phyloP scores from a whole-genome alignment of 1,140 invertebrate species.

The Aphaenogaster ashmeadi region DNA sequence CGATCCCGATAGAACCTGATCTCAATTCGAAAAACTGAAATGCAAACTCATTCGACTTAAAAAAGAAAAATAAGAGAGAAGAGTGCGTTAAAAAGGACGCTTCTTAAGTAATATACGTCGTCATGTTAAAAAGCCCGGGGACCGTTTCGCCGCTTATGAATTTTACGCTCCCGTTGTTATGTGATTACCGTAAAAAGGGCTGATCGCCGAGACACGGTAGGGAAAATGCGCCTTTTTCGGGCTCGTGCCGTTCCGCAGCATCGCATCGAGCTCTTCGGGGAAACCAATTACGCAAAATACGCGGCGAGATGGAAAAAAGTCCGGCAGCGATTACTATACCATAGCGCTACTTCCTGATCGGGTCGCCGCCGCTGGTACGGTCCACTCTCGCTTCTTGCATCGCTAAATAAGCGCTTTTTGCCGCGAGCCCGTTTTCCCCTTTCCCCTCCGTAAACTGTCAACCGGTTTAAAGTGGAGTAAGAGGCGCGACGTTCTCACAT shows the following conservation, averaged over 20 bases:
- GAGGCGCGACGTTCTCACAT: neutral
- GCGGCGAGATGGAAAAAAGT: constrained; percentile 55
- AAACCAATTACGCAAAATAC: constrained; percentile 76
- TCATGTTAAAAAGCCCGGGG: constrained; percentile 21
- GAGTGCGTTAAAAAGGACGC: neutral
- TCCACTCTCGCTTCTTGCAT: constrained; percentile 55
- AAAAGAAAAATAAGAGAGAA: neutral
- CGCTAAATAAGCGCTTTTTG: constrained; percentile 43
- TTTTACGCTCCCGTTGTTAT: constrained; percentile 72
- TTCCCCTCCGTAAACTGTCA: constrained; percentile 24
- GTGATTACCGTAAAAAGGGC: constrained; percentile 72
- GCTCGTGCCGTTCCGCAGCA: constrained; percentile 52
- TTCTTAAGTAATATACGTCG: constrained; percentile 12
- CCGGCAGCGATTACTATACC: constrained; percentile 68
- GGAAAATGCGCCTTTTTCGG: constrained; percentile 57
- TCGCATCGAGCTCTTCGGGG: constrained; percentile 46
- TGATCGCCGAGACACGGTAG: constrained; percentile 6
- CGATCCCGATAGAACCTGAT: neutral
- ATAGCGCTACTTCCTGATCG: constrained; percentile 72
- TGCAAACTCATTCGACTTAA: neutral
- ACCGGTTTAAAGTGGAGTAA: constrained; percentile 12
- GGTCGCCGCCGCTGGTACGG: neutral
- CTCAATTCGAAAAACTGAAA: neutral
- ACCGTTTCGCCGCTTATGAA: constrained; percentile 64
- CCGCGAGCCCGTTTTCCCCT: neutral